Conservation (phyloP, 2,113 vertebrate genomes). For the Bubo bubo region DNA sequence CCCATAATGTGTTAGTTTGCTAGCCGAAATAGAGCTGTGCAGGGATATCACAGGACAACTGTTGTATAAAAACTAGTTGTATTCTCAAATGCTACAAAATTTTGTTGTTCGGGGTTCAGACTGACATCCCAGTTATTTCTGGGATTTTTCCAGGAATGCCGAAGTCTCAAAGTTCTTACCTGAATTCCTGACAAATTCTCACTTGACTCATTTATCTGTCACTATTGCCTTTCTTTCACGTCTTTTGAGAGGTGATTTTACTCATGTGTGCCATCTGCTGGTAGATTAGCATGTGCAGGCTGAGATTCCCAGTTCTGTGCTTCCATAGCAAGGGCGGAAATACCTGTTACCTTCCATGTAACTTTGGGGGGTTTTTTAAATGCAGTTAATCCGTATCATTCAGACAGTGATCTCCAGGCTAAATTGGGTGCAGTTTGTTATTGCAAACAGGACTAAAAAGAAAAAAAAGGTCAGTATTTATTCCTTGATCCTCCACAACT, state of each 20-base stretch:
- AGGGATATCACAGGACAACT: background rate
- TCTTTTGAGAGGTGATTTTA: background rate
- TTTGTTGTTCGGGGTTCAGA: background rate
- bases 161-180: background rate
- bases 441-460: background rate
- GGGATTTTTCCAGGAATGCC: background rate
- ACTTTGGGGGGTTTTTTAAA: background rate
- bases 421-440: background rate
- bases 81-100: background rate
- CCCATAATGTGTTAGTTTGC: background rate
- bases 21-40: fast-evolving
- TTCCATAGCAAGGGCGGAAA: background rate
- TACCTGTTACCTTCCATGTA: background rate
- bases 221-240: background rate
- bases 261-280: background rate
- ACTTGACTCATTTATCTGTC: background rate
- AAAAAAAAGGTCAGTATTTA: background rate
- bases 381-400: background rate
- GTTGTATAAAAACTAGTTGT: background rate
- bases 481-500: background rate
- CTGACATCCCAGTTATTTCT: background rate
- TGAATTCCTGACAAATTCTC: background rate
- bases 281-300: background rate
- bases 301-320: background rate
- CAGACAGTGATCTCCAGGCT: background rate